Percentiles rank a stretch among this genome's conserved stretches.
Conservation (phyloP, 1,140 invertebrate genomes). For the Helicorthomorpha holstii region DNA sequence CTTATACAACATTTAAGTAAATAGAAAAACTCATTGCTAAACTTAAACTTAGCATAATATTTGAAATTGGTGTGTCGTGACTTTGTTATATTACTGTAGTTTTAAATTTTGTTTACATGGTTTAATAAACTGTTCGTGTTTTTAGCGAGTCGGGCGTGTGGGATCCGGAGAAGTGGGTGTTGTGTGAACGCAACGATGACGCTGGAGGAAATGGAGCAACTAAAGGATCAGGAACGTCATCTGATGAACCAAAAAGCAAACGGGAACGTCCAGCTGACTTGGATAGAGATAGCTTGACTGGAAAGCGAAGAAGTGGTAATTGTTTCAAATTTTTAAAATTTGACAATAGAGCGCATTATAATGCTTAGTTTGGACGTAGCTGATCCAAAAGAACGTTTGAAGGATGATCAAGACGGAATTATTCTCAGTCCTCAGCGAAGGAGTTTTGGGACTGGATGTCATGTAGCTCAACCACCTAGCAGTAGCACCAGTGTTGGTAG, state of each 20-base stretch:
- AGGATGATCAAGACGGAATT: constrained; percentile 64
- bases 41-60: too few species aligned
- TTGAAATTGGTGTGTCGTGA: too few species aligned
- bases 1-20: too few species aligned
- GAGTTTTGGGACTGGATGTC: constrained; percentile 65
- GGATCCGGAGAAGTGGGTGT: constrained; percentile 42
- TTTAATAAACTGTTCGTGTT: not conserved
- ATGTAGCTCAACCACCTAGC: constrained; percentile 29
- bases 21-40: too few species aligned
- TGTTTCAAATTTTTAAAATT: constrained; percentile 11
- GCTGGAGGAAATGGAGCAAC: too few species aligned
- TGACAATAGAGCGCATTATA: constrained; percentile 3
- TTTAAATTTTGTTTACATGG: not conserved
- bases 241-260: constrained; percentile 30
- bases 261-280: constrained; percentile 17
- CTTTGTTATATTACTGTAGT: too few species aligned
- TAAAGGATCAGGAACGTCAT: constrained; percentile 30
- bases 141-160: constrained; percentile 35
- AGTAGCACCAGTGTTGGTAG: constrained; percentile 3
- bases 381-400: constrained; percentile 53
- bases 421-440: constrained; percentile 61
- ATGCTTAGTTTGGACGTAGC: not conserved
- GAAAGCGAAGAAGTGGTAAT: constrained; percentile 16
- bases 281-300: constrained; percentile 14
- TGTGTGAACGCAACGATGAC: constrained; percentile 24